Evolutionary conservation across 2,888 invertebrate species (phyloP).

Genomic region (Agrochola circellaris): DNA sequence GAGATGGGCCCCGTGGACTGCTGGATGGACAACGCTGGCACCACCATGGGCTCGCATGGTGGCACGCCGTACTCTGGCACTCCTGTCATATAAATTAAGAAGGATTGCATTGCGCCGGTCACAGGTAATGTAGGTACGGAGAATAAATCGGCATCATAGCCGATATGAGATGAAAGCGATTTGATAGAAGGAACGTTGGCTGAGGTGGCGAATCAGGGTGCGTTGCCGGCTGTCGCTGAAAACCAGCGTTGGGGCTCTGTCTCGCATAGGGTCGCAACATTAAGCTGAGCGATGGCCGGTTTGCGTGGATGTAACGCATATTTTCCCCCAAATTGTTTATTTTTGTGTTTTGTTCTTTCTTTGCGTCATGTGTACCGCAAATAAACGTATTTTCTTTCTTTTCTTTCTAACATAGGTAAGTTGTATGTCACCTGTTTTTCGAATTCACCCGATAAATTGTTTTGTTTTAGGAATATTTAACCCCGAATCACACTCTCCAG

Average conservation of each 20-base stretch:
- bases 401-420: neutral
- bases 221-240: too few relatives aligned
- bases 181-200: too few relatives aligned
- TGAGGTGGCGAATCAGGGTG: neutral
- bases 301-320: too few relatives aligned
- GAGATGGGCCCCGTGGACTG: conserved; percentile 92
- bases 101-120: neutral
- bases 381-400: too few relatives aligned
- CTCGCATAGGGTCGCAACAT: too few relatives aligned
- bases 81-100: conserved; percentile 76
- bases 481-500: too few relatives aligned
- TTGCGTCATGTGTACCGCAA: too few relatives aligned
- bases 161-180: neutral
- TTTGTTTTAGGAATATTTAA: neutral
- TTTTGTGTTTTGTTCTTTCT: too few relatives aligned
- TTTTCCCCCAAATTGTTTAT: too few relatives aligned
- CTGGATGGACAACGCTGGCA: conserved; percentile 91
- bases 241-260: too few relatives aligned
- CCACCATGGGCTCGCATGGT: conserved; percentile 91
- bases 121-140: neutral
- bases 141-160: neutral
- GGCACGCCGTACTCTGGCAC: conserved; percentile 92
- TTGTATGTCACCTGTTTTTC: neutral
- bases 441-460: neutral
- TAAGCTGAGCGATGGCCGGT: too few relatives aligned